These are phyloP conservation scores for Blennius ocellaris DNA, from an alignment of 2,113 vertebrate genomes.

Conservation along the genomic window DNA sequence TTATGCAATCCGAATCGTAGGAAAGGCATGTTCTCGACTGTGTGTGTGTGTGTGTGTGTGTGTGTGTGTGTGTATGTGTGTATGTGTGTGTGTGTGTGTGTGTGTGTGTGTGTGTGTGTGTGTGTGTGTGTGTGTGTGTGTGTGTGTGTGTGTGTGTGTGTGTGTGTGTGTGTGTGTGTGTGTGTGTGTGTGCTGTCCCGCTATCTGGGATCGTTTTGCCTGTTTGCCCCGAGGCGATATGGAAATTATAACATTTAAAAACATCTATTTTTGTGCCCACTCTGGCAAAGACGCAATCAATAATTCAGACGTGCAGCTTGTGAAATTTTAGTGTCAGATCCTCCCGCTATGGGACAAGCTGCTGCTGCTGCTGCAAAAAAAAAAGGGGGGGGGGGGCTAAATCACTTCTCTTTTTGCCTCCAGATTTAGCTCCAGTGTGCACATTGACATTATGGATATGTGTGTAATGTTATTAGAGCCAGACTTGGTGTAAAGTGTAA, in stretches of 20 bases:
- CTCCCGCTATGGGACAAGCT: slow-evolving; percentile 46
- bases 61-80: neutral
- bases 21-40: neutral
- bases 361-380: no score
- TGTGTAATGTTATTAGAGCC: neutral
- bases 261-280: slow-evolving; percentile 65
- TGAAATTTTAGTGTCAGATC: slow-evolving; percentile 56
- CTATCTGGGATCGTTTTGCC: slow-evolving; percentile 35
- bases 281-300: slow-evolving; percentile 67
- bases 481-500: slow-evolving; percentile 1
- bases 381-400: no score
- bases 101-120: no score
- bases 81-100: neutral
- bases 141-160: no score
- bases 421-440: slow-evolving; percentile 6
- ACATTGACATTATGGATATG: neutral
- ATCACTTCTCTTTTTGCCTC: slow-evolving; percentile 41
- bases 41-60: no score
- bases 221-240: slow-evolving; percentile 59
- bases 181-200: neutral
- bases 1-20: slow-evolving; percentile 7
- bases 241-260: slow-evolving; percentile 69
- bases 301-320: slow-evolving; percentile 70
- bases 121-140: neutral
- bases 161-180: no score